Conservation (phyloP, 2,113 vertebrate species). For the Sinocyclocheilus anophthalmus region DNA sequence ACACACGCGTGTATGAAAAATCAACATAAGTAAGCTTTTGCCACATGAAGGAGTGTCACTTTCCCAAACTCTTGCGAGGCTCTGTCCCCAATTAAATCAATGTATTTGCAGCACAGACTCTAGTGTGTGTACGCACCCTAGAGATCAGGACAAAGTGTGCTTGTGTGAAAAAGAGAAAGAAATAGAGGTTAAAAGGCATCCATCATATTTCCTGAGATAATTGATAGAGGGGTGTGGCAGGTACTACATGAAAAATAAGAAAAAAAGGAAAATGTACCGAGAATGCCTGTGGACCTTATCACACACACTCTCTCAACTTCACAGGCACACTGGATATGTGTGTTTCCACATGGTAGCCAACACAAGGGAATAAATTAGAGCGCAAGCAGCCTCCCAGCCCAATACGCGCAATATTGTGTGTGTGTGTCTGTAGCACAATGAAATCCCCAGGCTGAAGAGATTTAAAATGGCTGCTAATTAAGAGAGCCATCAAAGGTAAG, state of each 20-base stretch:
- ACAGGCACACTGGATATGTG: no score
- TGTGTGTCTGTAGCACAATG: no score
- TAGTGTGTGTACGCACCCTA: not conserved
- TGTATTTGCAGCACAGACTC: slow-evolving; percentile 1
- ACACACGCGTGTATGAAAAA: not conserved
- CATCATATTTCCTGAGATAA: not conserved
- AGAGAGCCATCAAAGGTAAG: no score
- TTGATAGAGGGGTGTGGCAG: slow-evolving; percentile 9
- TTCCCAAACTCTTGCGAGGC: not conserved
- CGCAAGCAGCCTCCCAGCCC: no score
- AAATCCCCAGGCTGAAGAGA: no score
- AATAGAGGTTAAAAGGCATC: slow-evolving; percentile 19
- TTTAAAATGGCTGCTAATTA: no score
- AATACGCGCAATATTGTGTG: no score
- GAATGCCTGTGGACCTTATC: no score
- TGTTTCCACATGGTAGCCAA: no score
- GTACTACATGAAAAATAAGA: not conserved
- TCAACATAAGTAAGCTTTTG: not conserved
- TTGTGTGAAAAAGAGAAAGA: slow-evolving; percentile 1
- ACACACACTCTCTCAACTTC: no score
- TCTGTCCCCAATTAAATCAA: not conserved
- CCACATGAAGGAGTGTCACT: not conserved
- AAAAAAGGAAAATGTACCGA: no score
- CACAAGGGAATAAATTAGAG: no score
- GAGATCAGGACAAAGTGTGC: not conserved